phyloP scores from a whole-genome alignment of 1,140 invertebrate species.

The Homalodisca vitripennis region DNA sequence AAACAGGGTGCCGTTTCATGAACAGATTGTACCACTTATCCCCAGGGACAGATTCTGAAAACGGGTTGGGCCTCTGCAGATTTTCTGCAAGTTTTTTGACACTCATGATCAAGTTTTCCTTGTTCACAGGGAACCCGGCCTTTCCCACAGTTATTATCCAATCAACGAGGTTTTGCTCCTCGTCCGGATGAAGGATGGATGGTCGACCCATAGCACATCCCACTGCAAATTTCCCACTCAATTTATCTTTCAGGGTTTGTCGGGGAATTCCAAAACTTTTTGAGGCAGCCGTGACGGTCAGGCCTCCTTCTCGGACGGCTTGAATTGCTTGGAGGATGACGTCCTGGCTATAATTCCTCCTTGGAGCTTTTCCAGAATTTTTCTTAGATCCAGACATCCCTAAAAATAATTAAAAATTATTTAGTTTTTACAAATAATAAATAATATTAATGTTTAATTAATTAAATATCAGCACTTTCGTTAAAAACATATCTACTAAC shows the following conservation, averaged over 20 bases:
- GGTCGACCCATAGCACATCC: constrained; percentile 41
- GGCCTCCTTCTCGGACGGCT: neutral
- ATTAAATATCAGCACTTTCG: neutral
- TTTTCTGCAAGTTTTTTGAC: constrained; percentile 46
- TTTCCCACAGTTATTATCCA: constrained; percentile 45
- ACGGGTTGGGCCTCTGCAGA: constrained; percentile 38
- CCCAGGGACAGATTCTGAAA: constrained; percentile 21
- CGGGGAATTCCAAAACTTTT: constrained; percentile 2
- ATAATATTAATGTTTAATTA: neutral
- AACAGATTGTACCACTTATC: constrained; percentile 36
- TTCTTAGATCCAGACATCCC: neutral
- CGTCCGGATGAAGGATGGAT: constrained; percentile 39
- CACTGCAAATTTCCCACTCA: constrained; percentile 40
- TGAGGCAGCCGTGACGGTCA: constrained; percentile 16
- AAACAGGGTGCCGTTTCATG: constrained; percentile 41
- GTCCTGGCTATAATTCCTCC: neutral
- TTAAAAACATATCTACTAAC: neutral
- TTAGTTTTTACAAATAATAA: neutral
- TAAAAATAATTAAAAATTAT: neutral
- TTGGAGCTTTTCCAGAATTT: neutral
- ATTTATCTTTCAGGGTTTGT: constrained; percentile 37
- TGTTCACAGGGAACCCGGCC: constrained; percentile 46
- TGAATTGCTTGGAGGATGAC: neutral
- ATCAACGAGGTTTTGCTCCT: constrained; percentile 43
- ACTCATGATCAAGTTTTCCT: constrained; percentile 44